Conservation (phyloP, 1,140 invertebrate genomes). For the Drosophila arawakana region DNA sequence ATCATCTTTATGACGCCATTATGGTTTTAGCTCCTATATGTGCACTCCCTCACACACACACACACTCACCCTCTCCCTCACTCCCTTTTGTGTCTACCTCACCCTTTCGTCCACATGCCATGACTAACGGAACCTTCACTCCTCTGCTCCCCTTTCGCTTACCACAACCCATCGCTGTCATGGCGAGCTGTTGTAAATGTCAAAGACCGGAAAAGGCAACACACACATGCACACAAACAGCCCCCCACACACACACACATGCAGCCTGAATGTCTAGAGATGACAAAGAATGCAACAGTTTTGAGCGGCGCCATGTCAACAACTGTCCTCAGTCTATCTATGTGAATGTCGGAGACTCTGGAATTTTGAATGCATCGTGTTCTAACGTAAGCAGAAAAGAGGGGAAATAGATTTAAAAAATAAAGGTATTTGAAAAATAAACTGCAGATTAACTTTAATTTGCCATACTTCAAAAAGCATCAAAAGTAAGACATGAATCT, state of each 20-base stretch:
- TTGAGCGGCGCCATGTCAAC: slow-evolving; percentile 51
- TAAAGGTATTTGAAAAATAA: too few relatives aligned
- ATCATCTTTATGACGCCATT: slow-evolving; percentile 82
- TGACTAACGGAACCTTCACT: slow-evolving; percentile 54
- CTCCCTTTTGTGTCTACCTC: slow-evolving; percentile 17
- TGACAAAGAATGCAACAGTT: slow-evolving; percentile 70
- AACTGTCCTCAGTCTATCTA: slow-evolving; percentile 48
- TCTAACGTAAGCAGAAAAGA: too few relatives aligned
- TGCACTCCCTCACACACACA: neutral
- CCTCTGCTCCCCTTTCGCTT: slow-evolving; percentile 5
- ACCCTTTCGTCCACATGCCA: slow-evolving; percentile 60
- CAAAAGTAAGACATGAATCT: too few relatives aligned
- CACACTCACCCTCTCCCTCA: too few relatives aligned
- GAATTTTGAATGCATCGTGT: slow-evolving; percentile 9
- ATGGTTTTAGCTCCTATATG: slow-evolving; percentile 51
- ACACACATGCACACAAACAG: slow-evolving; percentile 41
- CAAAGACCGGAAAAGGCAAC: slow-evolving; percentile 73
- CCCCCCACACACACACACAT: neutral
- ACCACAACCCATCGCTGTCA: slow-evolving; percentile 30
- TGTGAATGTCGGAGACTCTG: slow-evolving; percentile 19
- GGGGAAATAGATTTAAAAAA: too few relatives aligned
- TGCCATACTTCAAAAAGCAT: too few relatives aligned
- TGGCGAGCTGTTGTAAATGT: slow-evolving; percentile 75
- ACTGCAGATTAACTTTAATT: too few relatives aligned
- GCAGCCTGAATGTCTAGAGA: neutral